These are phyloP conservation scores for Tychaedon coryphoeus DNA, from an alignment of 2,113 vertebrate genomes.

Conservation along the genomic window DNA sequence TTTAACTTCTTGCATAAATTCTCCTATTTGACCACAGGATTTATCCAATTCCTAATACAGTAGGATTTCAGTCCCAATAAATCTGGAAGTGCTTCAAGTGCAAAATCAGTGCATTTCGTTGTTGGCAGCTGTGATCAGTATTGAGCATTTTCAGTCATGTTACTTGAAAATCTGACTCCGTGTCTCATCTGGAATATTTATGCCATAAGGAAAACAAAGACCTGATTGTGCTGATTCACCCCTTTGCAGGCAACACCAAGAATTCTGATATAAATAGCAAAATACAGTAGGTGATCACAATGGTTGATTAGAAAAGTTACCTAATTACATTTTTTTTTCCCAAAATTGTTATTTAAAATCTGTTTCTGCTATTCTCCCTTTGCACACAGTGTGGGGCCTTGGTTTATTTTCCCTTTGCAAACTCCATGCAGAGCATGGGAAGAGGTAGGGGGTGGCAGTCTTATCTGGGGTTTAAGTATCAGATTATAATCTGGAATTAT, in stretches of 20 bases:
- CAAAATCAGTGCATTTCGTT: neutral
- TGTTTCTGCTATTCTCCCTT: neutral
- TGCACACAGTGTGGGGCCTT: neutral
- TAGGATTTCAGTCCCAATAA: neutral
- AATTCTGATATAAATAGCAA: neutral
- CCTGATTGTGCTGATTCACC: neutral
- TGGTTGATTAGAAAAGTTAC: neutral
- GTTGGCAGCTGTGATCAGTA: neutral
- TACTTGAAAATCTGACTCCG: neutral
- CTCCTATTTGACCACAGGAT: neutral
- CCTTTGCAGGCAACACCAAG: neutral
- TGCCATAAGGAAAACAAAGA: neutral
- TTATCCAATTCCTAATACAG: neutral
- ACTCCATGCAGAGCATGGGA: neutral
- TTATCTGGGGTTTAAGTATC: neutral
- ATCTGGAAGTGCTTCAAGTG: neutral
- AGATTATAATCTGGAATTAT: neutral
- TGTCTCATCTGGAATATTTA: neutral
- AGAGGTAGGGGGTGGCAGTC: neutral
- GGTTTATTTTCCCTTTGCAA: neutral
- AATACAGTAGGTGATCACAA: neutral
- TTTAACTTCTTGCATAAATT: neutral
- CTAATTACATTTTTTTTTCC: neutral
- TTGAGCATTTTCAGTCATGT: neutral
- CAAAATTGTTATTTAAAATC: neutral